These are phyloP conservation scores for Eidolon dupreanum DNA, from an alignment of 2,797 vertebrate species.

Conservation along the genomic window DNA sequence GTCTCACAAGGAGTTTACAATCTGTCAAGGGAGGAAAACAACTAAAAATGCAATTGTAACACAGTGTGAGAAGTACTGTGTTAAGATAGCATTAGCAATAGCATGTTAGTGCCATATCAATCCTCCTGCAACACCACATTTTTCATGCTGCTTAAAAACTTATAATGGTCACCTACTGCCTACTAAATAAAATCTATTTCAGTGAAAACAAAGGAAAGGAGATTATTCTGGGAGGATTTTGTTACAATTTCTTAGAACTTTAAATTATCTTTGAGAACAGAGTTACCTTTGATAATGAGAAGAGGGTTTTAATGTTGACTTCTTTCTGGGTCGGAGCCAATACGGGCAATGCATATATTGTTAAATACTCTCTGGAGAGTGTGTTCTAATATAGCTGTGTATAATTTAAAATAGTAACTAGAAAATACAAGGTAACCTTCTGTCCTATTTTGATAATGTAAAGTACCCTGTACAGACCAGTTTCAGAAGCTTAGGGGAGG, in stretches of 20 bases:
- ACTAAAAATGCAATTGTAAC: neutral
- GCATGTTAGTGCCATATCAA: neutral
- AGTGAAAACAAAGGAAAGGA: neutral
- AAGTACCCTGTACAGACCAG: neutral
- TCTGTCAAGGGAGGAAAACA: neutral
- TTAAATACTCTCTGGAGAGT: neutral
- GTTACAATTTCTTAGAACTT: neutral
- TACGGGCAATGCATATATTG: neutral
- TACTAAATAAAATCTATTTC: slow-evolving; percentile 7
- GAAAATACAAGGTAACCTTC: neutral
- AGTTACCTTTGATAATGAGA: neutral
- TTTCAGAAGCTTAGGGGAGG: neutral
- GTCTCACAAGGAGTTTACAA: neutral
- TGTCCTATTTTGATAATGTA: neutral
- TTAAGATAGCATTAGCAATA: neutral
- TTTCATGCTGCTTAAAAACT: neutral
- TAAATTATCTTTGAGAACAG: neutral
- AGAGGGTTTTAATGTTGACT: neutral
- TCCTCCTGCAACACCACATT: neutral
- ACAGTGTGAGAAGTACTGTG: neutral
- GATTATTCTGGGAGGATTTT: neutral
- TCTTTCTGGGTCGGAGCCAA: neutral
- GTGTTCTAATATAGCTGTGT: neutral
- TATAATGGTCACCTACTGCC: neutral
- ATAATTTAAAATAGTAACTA: neutral